Conservation (phyloP, 2,888 invertebrate genomes). For the Sympetrum striolatum region DNA sequence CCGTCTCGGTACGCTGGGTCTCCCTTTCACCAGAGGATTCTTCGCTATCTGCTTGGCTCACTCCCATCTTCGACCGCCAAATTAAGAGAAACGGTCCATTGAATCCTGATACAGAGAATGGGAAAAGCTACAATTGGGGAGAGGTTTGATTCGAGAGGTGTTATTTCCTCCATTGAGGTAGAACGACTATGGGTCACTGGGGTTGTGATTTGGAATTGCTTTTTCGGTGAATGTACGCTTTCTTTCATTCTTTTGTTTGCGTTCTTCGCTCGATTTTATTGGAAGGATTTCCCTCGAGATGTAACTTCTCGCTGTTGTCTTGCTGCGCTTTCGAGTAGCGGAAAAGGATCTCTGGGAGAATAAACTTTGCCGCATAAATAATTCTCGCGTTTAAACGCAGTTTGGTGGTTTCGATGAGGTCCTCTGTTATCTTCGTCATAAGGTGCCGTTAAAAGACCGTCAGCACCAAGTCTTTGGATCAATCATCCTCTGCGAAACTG, state of each 20-base stretch:
- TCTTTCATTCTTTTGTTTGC: not conserved
- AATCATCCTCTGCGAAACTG: too few relatives aligned
- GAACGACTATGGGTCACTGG: not conserved
- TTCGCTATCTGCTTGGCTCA: not conserved
- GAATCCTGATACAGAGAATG: not conserved
- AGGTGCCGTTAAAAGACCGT: too few relatives aligned
- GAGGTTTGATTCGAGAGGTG: not conserved
- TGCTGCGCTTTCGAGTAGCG: too few relatives aligned
- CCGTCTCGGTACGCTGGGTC: not conserved
- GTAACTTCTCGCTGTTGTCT: too few relatives aligned
- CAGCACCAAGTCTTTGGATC: too few relatives aligned
- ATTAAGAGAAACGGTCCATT: constrained; percentile 38
- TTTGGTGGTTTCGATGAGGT: too few relatives aligned
- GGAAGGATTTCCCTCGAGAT: too few relatives aligned
- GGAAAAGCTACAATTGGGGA: not conserved
- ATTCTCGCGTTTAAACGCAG: too few relatives aligned
- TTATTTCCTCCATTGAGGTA: not conserved
- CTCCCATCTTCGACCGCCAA: constrained; percentile 25
- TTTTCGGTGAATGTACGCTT: not conserved
- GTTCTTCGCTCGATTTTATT: not conserved
- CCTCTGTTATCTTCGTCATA: too few relatives aligned
- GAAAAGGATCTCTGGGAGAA: too few relatives aligned
- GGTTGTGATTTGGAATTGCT: not conserved
- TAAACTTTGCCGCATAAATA: too few relatives aligned
- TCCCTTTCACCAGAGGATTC: not conserved